Evolutionary conservation across 2,888 invertebrate species (phyloP).

Genomic region (Marasmarcha lunaedactyla): DNA sequence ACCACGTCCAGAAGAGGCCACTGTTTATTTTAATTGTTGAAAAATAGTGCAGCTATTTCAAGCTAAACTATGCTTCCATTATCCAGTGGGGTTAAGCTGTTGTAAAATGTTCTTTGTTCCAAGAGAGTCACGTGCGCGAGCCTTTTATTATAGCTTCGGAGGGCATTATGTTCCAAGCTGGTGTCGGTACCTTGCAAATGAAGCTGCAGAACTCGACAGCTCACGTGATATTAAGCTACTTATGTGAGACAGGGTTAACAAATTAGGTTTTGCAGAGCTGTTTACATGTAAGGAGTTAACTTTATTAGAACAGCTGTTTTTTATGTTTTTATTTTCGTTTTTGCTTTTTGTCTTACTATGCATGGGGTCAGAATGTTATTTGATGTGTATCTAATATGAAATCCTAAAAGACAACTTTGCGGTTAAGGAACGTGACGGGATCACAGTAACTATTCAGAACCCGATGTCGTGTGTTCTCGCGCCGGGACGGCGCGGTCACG

Average conservation of each 20-base stretch:
- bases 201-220: conserved; percentile 24
- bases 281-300: no score
- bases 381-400: conserved; percentile 21
- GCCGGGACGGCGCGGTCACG: neutral
- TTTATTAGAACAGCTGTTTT: no score
- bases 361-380: neutral
- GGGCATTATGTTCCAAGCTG: conserved; percentile 20
- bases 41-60: no score
- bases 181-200: conserved; percentile 36
- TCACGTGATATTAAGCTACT: conserved; percentile 19
- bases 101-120: conserved; percentile 8
- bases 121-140: conserved; percentile 50
- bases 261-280: neutral
- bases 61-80: no score
- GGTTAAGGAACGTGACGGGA: conserved; percentile 41
- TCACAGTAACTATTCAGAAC: conserved; percentile 34
- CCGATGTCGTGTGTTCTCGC: conserved; percentile 18
- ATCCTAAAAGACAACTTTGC: conserved; percentile 30
- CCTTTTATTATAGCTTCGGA: conserved; percentile 45
- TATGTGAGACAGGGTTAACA: no score
- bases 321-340: no score
- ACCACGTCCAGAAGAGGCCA: no score
- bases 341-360: neutral
- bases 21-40: no score
- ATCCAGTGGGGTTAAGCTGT: no score